These are phyloP conservation scores for Fulica atra DNA, from an alignment of 2,113 vertebrate species.

Conservation along the genomic window DNA sequence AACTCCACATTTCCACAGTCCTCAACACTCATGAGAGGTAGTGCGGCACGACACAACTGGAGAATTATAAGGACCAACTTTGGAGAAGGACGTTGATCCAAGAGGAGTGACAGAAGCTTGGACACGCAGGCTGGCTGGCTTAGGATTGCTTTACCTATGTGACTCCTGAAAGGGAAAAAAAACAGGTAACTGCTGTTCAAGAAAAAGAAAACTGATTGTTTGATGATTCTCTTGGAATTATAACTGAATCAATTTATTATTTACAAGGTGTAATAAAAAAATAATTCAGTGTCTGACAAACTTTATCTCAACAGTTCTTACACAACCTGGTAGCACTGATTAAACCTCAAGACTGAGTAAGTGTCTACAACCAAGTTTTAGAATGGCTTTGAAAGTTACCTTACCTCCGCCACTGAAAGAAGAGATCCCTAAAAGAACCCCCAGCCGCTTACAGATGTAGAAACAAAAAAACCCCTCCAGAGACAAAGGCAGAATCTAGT, in stretches of 20 bases:
- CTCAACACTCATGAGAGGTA: conserved; percentile 98
- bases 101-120: conserved; percentile 93
- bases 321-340: background rate
- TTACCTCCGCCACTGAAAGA: background rate
- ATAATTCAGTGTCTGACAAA: background rate
- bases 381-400: background rate
- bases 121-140: conserved; percentile 99
- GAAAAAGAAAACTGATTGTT: background rate
- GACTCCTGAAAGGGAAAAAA: conserved; percentile 81
- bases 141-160: conserved; percentile 97
- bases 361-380: background rate
- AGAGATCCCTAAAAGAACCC: background rate
- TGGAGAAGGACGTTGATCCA: conserved; percentile 96
- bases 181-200: background rate
- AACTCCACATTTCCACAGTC: conserved; percentile 96
- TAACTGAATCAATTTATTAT: background rate
- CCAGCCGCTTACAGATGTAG: background rate
- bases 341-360: background rate
- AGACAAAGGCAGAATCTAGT: background rate
- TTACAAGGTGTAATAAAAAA: background rate
- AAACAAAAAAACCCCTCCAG: background rate
- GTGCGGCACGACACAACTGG: conserved; percentile 91
- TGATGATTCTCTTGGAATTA: background rate
- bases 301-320: background rate
- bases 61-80: conserved; percentile 97